phyloP scores from a whole-genome alignment of 1,140 invertebrate species.

The Protaetia brevitarsis region DNA sequence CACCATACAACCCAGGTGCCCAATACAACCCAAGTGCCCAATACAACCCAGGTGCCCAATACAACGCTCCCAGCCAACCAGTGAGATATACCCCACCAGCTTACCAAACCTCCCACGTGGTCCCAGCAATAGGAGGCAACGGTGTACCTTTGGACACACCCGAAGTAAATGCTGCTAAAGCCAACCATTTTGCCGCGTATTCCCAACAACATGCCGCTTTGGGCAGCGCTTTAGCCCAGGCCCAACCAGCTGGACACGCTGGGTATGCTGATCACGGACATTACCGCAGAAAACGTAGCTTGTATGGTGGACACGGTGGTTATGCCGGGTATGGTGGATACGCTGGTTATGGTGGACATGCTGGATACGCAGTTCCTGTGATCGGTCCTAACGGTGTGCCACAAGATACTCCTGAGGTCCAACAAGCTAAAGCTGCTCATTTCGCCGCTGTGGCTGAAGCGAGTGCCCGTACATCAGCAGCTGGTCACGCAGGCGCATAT shows the following conservation, averaged over 20 bases:
- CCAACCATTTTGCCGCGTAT: conserved; percentile 57
- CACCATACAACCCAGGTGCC: background rate
- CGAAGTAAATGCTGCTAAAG: conserved; percentile 60
- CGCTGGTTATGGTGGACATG: background rate
- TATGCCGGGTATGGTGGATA: background rate
- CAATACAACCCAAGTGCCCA: background rate
- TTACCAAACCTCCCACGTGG: conserved; percentile 11
- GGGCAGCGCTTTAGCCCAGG: background rate
- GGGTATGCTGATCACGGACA: background rate
- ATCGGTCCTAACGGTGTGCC: conserved; percentile 40
- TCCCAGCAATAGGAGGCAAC: conserved; percentile 28
- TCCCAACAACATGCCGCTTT: conserved; percentile 36
- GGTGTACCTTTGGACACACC: conserved; percentile 59
- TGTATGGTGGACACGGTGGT: background rate
- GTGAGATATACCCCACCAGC: conserved; percentile 13
- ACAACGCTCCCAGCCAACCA: background rate
- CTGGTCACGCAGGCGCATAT: conserved; percentile 23
- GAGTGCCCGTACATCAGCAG: conserved; percentile 33
- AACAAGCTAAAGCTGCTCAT: conserved; percentile 57
- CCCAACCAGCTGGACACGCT: conserved; percentile 16
- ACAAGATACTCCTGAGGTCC: conserved; percentile 58
- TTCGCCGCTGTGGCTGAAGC: conserved; percentile 55
- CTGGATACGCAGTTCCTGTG: conserved; percentile 23
- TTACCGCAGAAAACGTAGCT: background rate
- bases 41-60: background rate